phyloP scores from a whole-genome alignment of 2,797 vertebrate species.

The Chelonia mydas region DNA sequence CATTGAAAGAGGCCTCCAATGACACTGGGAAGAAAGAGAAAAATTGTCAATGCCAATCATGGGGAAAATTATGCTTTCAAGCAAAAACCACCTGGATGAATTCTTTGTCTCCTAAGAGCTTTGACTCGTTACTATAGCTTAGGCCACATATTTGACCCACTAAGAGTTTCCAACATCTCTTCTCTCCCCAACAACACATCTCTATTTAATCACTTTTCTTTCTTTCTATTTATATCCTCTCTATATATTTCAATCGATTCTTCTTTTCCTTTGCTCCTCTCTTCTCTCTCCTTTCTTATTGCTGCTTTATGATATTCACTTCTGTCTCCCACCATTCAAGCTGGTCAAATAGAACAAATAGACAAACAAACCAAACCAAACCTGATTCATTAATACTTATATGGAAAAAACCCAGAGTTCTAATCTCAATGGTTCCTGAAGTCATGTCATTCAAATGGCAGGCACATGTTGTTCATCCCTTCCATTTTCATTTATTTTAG shows the following conservation, averaged over 20 bases:
- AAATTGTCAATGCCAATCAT: too few species aligned
- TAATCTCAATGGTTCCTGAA: neutral
- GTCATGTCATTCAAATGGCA: accelerated
- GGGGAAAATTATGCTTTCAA: too few species aligned
- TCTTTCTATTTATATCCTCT: neutral
- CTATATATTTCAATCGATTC: neutral
- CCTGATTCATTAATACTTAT: neutral
- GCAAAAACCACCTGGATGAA: neutral
- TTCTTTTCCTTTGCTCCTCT: neutral
- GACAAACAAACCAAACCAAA: neutral
- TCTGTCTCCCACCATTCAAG: neutral
- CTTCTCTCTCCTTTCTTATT: neutral
- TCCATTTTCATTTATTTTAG: neutral
- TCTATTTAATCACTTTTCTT: neutral
- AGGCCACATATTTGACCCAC: neutral
- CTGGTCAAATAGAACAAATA: neutral
- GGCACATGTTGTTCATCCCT: neutral
- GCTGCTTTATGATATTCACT: neutral
- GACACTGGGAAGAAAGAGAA: too few species aligned
- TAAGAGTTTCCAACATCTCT: neutral
- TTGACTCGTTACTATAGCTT: neutral
- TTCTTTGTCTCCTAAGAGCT: neutral
- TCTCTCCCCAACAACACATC: neutral
- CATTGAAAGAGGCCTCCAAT: too few species aligned
- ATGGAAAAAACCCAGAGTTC: accelerated